These are phyloP conservation scores for Orgyia antiqua DNA, from an alignment of 2,888 invertebrate species.

Conservation along the genomic window DNA sequence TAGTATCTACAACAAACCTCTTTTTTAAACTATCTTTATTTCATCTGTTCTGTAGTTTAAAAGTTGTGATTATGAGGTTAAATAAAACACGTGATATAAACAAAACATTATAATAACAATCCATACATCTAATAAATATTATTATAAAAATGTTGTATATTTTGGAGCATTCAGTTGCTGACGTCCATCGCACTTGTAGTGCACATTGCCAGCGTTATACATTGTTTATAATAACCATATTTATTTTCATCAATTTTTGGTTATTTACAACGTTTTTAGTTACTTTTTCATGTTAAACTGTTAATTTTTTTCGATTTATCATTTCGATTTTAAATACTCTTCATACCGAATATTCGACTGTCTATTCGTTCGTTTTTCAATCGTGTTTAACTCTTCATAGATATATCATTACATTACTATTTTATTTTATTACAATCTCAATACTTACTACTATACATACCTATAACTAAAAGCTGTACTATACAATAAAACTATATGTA, in stretches of 20 bases:
- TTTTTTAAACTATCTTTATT: no score
- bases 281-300: neutral
- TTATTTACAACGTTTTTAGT: neutral
- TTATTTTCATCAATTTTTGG: neutral
- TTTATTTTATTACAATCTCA: conserved; percentile 7
- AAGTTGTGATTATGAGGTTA: no score
- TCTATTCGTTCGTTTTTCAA: neutral
- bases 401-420: neutral
- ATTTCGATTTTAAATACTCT: conserved; percentile 1
- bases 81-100: conserved; percentile 21
- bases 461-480: conserved; percentile 2
- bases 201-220: neutral
- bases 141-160: conserved; percentile 11
- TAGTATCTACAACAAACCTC: no score
- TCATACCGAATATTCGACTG: neutral
- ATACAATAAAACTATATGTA: conserved; percentile 3
- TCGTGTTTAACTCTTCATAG: neutral
- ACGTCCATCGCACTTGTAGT: no score
- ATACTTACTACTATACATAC: conserved; percentile 8
- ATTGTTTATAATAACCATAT: neutral
- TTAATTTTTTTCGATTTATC: neutral
- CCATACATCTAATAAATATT: conserved; percentile 23
- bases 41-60: no score
- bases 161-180: no score
- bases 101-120: conserved; percentile 44